Evolutionary conservation across 1,140 invertebrate species (phyloP), one percentile per base, ranked within the genome.

Genomic region (Drosophila teissieri): DNA sequence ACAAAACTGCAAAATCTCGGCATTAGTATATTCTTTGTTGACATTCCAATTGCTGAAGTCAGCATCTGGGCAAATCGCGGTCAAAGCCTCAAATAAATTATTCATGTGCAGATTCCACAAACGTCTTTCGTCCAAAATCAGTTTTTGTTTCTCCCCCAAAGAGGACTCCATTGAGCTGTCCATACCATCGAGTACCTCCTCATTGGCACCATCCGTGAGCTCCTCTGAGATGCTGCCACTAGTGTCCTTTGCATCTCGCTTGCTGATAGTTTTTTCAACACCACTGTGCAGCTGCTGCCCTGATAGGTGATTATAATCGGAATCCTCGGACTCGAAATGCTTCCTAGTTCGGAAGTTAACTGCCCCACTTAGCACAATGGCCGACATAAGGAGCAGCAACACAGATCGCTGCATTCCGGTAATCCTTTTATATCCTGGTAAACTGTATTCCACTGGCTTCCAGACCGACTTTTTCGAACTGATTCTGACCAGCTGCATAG

Each of bases 31-130:
- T n/a, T n/a, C n/a, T n/a, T n/a, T n/a, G n/a, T n/a, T n/a, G n/a
- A n/a, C n/a, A n/a, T n/a, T n/a, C n/a, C n/a, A n/a, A n/a, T n/a
- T n/a, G n/a, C 8, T 51, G 1, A 51, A 24, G 11, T 68, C 34
- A 34, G 31, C 31, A 1, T 40, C 3, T 7, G 64, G 64, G 39
- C 64, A 68, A 52, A 68, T 65, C n/a, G 17, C 27, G 37, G 64
- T n/a, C n/a, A n/a, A n/a, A n/a, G n/a, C n/a, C n/a, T n/a, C n/a
- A n/a, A n/a, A n/a, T n/a, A n/a, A n/a, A n/a, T n/a, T n/a, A n/a
- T n/a, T n/a, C n/a, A n/a, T n/a, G n/a, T n/a, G n/a, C n/a, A n/a
- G n/a, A n/a, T n/a, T n/a, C n/a, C n/a, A n/a, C n/a, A n/a, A n/a
- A n/a, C n/a, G n/a, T n/a, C n/a, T n/a, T n/a, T n/a, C n/a, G n/a